Conservation (phyloP, 2,797 vertebrate genomes). For the Sciaenops ocellatus region DNA sequence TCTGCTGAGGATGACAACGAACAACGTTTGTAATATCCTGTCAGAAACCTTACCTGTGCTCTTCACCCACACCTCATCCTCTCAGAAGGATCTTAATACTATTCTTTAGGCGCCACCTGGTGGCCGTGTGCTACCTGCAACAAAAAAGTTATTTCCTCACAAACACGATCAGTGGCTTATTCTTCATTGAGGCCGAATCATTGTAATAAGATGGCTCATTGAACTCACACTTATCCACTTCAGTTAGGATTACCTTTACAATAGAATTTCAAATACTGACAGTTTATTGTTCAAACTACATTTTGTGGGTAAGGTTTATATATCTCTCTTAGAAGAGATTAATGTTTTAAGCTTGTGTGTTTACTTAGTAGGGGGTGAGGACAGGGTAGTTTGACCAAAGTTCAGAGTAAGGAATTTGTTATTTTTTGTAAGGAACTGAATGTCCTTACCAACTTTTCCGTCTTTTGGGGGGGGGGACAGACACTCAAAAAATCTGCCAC, state of each 20-base stretch:
- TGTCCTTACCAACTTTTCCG: background rate
- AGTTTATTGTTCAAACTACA: background rate
- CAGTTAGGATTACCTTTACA: background rate
- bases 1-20: background rate
- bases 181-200: background rate
- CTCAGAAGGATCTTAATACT: slow-evolving; percentile 21
- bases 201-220: background rate
- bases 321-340: slow-evolving; percentile 3
- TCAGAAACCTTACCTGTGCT: slow-evolving; percentile 2
- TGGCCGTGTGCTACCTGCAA: slow-evolving; percentile 55
- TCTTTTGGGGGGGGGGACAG: background rate
- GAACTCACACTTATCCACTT: background rate
- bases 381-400: slow-evolving; percentile 32
- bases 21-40: background rate
- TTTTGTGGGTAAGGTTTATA: background rate
- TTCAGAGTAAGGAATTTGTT: slow-evolving; percentile 32
- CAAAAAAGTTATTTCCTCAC: background rate
- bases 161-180: background rate
- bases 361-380: slow-evolving; percentile 11
- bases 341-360: slow-evolving; percentile 10
- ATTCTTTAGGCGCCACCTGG: slow-evolving; percentile 78
- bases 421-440: background rate
- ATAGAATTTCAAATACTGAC: background rate
- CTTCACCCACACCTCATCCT: background rate
- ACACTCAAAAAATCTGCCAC: slow-evolving; percentile 15